A percentile compares a stretch with the other conserved stretches of the same genome.
Conservation (phyloP, 1,140 invertebrate genomes). For the Drosophila erecta region DNA sequence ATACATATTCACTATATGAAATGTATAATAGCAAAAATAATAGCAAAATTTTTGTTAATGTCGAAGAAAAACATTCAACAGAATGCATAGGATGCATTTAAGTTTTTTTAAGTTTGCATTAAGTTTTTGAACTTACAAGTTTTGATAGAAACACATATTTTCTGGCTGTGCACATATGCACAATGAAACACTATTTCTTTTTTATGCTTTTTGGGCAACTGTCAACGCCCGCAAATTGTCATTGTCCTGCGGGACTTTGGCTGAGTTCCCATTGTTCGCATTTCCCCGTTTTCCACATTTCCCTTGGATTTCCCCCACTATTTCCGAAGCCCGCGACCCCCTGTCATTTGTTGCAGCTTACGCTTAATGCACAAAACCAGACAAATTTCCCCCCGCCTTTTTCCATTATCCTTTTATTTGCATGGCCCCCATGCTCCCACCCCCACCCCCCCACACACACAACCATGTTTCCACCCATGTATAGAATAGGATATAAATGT, state of each 20-base stretch:
- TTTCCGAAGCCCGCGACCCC: not conserved
- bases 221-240: slow-evolving; percentile 43
- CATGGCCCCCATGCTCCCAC: slow-evolving; percentile 4
- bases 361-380: slow-evolving; percentile 61
- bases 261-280: slow-evolving; percentile 41
- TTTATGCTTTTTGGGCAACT: slow-evolving; percentile 51
- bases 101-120: no score
- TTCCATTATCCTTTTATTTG: slow-evolving; percentile 9
- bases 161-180: slow-evolving; percentile 10
- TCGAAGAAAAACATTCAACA: no score
- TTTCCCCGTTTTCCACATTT: slow-evolving; percentile 6
- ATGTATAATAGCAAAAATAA: not conserved
- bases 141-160: not conserved
- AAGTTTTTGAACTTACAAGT: not conserved
- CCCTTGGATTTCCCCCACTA: not conserved
- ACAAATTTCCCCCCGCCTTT: slow-evolving; percentile 24
- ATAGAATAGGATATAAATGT: not conserved
- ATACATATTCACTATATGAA: not conserved
- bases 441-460: slow-evolving; percentile 3
- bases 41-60: no score
- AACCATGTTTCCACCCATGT: not conserved
- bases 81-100: no score
- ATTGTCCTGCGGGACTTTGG: slow-evolving; percentile 43
- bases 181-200: slow-evolving; percentile 13
- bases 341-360: slow-evolving; percentile 73